These are phyloP conservation scores for Willisornis vidua DNA, from an alignment of 2,113 vertebrate species.

Conservation along the genomic window DNA sequence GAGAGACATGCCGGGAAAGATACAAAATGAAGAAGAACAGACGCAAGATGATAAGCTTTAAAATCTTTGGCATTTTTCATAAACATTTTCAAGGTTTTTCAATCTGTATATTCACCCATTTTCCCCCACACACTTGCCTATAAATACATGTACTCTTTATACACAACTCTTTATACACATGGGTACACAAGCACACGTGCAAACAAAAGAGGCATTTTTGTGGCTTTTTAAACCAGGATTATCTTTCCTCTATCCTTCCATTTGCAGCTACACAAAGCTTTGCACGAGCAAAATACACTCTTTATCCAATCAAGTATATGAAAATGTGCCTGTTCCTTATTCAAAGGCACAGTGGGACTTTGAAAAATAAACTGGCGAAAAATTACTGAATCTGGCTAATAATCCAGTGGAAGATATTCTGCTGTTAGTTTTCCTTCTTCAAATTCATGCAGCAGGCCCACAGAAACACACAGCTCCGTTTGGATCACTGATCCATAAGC, in stretches of 20 bases:
- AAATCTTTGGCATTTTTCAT: slow-evolving; percentile 77
- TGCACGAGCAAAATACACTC: slow-evolving; percentile 41
- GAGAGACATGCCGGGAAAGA: slow-evolving; percentile 68
- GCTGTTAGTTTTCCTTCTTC: background rate
- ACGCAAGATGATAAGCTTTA: slow-evolving; percentile 69
- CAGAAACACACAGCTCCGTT: background rate
- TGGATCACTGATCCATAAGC: background rate
- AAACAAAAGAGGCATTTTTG: slow-evolving; percentile 34
- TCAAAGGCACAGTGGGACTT: background rate
- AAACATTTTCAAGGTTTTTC: slow-evolving; percentile 73
- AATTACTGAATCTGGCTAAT: background rate
- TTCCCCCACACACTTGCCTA: background rate
- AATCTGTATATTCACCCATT: slow-evolving; percentile 35
- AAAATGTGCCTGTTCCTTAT: slow-evolving; percentile 6
- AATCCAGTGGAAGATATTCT: background rate
- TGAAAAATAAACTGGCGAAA: background rate
- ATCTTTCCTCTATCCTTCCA: slow-evolving; percentile 39
- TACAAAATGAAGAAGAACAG: slow-evolving; percentile 76
- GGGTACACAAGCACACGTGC: background rate
- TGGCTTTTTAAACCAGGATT: slow-evolving; percentile 49
- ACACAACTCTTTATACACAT: slow-evolving; percentile 2
- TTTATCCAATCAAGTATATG: slow-evolving; percentile 49
- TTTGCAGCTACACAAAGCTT: slow-evolving; percentile 16
- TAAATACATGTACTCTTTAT: slow-evolving; percentile 40
- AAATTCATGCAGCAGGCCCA: background rate